Conservation (phyloP, 2,113 vertebrate species). For the Coptodon rendalli region DNA sequence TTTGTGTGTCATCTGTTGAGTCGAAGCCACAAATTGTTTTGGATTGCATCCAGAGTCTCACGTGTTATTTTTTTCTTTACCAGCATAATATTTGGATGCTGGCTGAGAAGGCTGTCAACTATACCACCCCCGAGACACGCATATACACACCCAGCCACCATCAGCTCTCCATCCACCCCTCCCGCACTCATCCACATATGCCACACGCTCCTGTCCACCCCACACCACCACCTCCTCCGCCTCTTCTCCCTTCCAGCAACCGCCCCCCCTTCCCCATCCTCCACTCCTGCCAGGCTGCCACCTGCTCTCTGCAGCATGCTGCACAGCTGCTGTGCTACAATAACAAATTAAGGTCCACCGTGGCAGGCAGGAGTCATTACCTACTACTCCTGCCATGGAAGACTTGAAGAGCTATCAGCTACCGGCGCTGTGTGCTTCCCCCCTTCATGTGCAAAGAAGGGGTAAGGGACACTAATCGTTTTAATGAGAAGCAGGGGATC, state of each 20-base stretch:
- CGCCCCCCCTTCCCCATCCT: constrained; percentile 7
- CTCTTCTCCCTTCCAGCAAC: not conserved
- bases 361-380: constrained; percentile 63
- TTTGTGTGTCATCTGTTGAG: constrained; percentile 13
- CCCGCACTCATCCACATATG: constrained; percentile 65
- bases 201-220: constrained; percentile 52
- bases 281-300: constrained; percentile 72
- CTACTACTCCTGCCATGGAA: constrained; percentile 38
- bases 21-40: not conserved
- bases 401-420: constrained; percentile 20
- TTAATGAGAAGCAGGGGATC: constrained; percentile 1
- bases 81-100: constrained; percentile 60
- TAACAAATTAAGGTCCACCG: constrained; percentile 75
- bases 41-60: constrained; percentile 31
- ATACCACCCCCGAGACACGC: constrained; percentile 6
- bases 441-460: not conserved
- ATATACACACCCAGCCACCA: constrained; percentile 18
- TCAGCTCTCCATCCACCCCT: constrained; percentile 20
- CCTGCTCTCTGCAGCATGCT: constrained; percentile 75
- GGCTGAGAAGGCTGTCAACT: constrained; percentile 28
- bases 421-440: not conserved
- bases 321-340: constrained; percentile 78
- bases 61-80: constrained; percentile 24
- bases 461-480: constrained; percentile 48
- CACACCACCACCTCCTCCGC: not conserved